phyloP scores from a whole-genome alignment of 2,113 vertebrate genomes.

The Machaerirhynchus nigripectus region DNA sequence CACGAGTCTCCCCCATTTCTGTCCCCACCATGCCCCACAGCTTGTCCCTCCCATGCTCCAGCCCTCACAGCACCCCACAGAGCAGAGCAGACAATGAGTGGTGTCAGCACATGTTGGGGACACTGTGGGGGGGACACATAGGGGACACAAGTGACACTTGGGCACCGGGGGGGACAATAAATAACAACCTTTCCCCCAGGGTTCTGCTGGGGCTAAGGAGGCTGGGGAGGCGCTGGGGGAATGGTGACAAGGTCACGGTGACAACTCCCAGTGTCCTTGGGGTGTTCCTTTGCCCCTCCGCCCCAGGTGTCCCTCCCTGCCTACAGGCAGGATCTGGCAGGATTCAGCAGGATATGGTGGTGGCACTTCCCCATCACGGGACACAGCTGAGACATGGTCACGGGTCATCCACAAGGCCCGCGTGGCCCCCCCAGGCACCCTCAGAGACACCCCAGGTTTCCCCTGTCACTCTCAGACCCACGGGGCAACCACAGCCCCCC shows the following conservation, averaged over 20 bases:
- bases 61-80: not conserved
- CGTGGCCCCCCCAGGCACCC: not conserved
- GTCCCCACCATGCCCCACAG: not conserved
- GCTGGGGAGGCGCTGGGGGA: not conserved
- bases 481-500: not conserved
- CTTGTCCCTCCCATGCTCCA: not conserved
- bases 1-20: not conserved
- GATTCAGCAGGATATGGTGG: not conserved
- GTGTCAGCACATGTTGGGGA: not conserved
- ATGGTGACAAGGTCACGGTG: not conserved
- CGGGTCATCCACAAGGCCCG: not conserved
- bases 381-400: not conserved
- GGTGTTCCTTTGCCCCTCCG: not conserved
- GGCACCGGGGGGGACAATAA: not conserved
- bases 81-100: not conserved
- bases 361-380: not conserved
- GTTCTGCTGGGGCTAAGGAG: not conserved
- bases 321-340: not conserved
- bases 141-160: not conserved
- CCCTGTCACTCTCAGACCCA: not conserved
- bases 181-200: not conserved
- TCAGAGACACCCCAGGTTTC: not conserved
- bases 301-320: not conserved
- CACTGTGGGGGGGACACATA: not conserved
- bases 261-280: not conserved